Conservation (phyloP, 1,140 invertebrate genomes). For the Panagrolaimus sp. region DNA sequence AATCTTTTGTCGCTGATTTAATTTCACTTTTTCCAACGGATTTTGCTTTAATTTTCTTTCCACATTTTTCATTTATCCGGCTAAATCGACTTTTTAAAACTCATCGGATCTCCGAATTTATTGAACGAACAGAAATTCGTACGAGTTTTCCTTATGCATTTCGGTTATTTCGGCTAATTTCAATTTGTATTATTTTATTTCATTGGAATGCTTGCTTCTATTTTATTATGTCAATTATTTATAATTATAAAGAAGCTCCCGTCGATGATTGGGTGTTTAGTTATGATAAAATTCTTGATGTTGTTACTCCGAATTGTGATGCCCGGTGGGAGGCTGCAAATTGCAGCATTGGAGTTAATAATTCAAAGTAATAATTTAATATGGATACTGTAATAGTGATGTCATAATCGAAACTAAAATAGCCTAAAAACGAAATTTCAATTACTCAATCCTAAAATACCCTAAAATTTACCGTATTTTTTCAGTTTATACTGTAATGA, state of each 20-base stretch:
- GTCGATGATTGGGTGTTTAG: conserved; percentile 46
- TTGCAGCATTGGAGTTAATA: too few species aligned
- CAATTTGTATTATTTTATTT: conserved; percentile 82
- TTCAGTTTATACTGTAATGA: too few species aligned
- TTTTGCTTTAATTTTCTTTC: conserved; percentile 73
- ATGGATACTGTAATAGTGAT: too few species aligned
- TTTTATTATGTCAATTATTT: conserved; percentile 76
- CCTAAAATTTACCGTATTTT: too few species aligned
- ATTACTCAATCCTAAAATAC: too few species aligned
- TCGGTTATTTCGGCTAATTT: conserved; percentile 63
- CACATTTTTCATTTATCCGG: conserved; percentile 73
- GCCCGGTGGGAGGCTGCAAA: conserved; percentile 20
- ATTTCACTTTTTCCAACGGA: conserved; percentile 79
- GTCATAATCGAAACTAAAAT: too few species aligned
- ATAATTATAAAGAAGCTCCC: conserved; percentile 36
- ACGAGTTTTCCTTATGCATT: conserved; percentile 78
- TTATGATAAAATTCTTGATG: conserved; percentile 36
- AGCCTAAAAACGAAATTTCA: too few species aligned
- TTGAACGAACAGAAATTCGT: conserved; percentile 81
- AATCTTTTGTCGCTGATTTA: conserved; percentile 64
- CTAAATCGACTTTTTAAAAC: conserved; percentile 74
- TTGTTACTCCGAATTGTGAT: conserved; percentile 40
- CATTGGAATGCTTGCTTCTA: conserved; percentile 94
- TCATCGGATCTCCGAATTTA: conserved; percentile 77
- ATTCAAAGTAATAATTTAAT: too few species aligned